phyloP scores from a whole-genome alignment of 92 coral and sea anemone species.

The Parazoanthus swiftii region DNA sequence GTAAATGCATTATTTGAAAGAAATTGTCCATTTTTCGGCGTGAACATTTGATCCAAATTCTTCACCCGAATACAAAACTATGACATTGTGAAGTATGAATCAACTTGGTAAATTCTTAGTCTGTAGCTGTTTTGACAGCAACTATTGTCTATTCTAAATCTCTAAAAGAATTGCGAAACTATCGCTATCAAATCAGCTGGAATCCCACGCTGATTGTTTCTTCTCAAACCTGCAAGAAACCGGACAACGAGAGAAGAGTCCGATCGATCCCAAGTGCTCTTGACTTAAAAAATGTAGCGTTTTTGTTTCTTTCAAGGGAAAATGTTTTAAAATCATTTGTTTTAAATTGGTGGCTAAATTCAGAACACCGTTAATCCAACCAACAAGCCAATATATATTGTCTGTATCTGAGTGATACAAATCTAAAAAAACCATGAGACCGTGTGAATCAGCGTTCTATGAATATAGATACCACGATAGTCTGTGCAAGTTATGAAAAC shows the following conservation, averaged over 20 bases:
- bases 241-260: background rate
- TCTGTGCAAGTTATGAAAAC: background rate
- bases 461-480: background rate
- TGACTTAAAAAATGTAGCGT: background rate
- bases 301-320: background rate
- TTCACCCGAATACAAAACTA: background rate
- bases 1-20: background rate
- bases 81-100: background rate
- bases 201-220: background rate
- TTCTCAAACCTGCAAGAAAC: background rate
- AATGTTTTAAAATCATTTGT: background rate
- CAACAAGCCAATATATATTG: background rate
- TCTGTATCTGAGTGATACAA: background rate
- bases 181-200: conserved; percentile 6
- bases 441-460: background rate
- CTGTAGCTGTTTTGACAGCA: conserved; percentile 12
- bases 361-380: background rate
- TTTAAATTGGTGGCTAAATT: background rate
- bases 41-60: background rate
- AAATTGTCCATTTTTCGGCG: no score
- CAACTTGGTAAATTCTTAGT: background rate
- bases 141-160: background rate
- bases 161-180: background rate
- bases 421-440: background rate
- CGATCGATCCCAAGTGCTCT: background rate